phyloP scores from a whole-genome alignment of 2,797 vertebrate genomes.

The Pristis pectinata region DNA sequence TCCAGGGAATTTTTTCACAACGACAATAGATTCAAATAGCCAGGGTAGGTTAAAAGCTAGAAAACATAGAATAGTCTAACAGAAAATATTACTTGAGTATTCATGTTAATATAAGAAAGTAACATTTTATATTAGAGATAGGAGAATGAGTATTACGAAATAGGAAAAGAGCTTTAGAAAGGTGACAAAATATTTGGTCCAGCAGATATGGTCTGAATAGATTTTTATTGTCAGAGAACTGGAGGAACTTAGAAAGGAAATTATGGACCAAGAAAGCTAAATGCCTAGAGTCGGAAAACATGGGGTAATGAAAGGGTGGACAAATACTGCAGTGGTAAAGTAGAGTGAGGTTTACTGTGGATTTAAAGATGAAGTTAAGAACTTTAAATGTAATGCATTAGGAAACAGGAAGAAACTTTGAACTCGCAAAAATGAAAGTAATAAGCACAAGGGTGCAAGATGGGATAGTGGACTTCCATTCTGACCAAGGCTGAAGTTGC shows the following conservation, averaged over 20 bases:
- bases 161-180: neutral
- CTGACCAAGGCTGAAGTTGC: neutral
- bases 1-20: neutral
- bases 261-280: neutral
- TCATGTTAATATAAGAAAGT: neutral
- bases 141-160: neutral
- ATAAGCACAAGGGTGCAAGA: neutral
- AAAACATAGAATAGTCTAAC: no score
- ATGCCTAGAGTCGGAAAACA: neutral
- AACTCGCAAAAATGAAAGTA: neutral
- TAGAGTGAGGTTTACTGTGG: no score
- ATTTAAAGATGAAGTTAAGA: no score
- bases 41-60: neutral
- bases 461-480: neutral
- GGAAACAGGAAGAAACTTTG: neutral
- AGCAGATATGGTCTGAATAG: neutral
- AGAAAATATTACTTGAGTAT: neutral
- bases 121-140: neutral
- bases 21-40: neutral
- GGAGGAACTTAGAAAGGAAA: neutral
- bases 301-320: neutral
- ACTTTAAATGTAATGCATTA: no score
- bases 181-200: neutral
- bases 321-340: neutral
- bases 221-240: neutral